Conservation (phyloP, 2,113 vertebrate species). For the Brienomyrus longianalis region DNA sequence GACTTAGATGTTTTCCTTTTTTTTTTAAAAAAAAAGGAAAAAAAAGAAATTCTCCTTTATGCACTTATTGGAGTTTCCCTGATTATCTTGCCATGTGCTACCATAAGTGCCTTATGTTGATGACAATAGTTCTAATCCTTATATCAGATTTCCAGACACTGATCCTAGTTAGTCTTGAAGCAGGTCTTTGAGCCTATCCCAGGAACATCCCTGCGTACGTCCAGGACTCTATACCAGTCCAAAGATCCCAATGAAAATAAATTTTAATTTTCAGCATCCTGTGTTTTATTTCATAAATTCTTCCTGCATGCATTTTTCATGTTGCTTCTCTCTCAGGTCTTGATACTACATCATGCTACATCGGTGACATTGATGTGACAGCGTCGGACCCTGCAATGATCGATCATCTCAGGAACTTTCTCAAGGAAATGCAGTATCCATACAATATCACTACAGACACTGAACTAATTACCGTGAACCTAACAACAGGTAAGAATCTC, state of each 20-base stretch:
- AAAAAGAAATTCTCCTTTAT: too few species aligned
- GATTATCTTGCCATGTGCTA: neutral
- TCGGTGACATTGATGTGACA: conserved; percentile 29
- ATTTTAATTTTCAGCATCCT: neutral
- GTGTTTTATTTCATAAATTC: neutral
- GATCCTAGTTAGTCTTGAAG: neutral
- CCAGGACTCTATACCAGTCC: neutral
- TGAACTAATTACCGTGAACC: conserved; percentile 21
- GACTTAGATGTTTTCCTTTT: too few species aligned
- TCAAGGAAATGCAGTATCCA: conserved; percentile 13
- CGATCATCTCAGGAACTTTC: conserved; percentile 13
- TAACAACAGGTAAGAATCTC: conserved; percentile 32
- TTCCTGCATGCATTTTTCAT: neutral
- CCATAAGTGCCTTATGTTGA: neutral
- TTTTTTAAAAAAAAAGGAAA: too few species aligned
- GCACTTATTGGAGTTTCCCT: neutral
- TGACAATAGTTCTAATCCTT: neutral
- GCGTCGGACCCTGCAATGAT: conserved; percentile 13
- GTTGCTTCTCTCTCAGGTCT: neutral
- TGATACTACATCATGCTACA: neutral
- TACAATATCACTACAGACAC: neutral
- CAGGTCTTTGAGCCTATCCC: neutral
- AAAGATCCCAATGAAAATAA: neutral
- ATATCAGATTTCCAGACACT: neutral
- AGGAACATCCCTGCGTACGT: neutral